These are phyloP conservation scores for Globodera ellingtonae DNA, from an alignment of 1,140 invertebrate genomes.

Conservation along the genomic window DNA sequence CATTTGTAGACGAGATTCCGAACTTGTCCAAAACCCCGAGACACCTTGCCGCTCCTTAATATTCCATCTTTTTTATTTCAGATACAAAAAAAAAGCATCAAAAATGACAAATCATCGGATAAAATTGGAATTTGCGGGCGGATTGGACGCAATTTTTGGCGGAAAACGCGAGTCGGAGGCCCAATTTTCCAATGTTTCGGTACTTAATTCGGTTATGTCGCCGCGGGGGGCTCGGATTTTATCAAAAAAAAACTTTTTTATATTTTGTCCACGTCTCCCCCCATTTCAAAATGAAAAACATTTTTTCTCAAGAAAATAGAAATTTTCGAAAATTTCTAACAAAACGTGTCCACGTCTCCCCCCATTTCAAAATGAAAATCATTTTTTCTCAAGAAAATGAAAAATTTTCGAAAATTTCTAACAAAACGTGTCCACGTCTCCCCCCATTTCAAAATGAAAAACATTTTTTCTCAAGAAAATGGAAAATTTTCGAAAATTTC, in stretches of 20 bases:
- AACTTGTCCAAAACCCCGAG: no score
- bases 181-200: neutral
- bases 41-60: neutral
- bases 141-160: neutral
- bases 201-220: neutral
- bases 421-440: neutral
- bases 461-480: neutral
- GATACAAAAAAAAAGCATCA: neutral
- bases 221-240: neutral
- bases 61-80: neutral
- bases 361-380: neutral
- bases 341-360: neutral
- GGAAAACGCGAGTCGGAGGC: neutral
- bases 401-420: neutral
- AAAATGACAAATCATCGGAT: neutral
- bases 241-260: neutral
- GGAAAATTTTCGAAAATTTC: neutral
- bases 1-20: no score
- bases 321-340: neutral
- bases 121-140: slow-evolving; percentile 5
- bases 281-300: neutral
- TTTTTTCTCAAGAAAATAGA: neutral
- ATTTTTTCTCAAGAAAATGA: neutral
- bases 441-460: neutral
- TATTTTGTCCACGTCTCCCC: neutral